Percentiles rank a stretch among this genome's conserved stretches.
Evolutionary conservation across 2,797 vertebrate genomes (phyloP).

Genomic region (Poeciliopsis paucimaculata): DNA sequence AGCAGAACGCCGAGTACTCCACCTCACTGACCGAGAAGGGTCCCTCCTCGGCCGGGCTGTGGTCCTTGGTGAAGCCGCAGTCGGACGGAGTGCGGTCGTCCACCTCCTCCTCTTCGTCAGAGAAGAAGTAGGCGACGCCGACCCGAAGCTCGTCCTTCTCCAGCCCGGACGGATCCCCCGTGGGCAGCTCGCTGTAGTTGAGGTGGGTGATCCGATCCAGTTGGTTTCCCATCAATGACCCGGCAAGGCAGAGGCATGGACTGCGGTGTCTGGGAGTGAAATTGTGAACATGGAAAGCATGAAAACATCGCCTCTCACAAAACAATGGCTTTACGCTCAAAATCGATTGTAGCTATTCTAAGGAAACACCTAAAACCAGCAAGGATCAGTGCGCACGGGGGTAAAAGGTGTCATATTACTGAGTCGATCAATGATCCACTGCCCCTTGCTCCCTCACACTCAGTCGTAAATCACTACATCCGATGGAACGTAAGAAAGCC

Average conservation of each 20-base stretch:
- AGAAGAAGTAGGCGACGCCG: constrained; percentile 99
- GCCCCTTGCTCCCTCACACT: constrained; percentile 38
- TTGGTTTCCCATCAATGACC: constrained; percentile 99
- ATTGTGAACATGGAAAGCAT: constrained; percentile 15
- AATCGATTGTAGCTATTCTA: neutral
- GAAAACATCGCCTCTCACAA: constrained; percentile 28
- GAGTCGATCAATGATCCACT: constrained; percentile 47
- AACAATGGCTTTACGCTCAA: constrained; percentile 15
- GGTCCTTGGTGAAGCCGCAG: constrained; percentile 88
- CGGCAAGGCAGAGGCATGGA: constrained; percentile 89
- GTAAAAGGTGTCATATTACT: neutral
- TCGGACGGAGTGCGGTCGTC: constrained; percentile 94
- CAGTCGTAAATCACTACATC: constrained; percentile 62
- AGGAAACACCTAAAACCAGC: neutral
- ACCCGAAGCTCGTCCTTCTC: constrained; percentile 99
- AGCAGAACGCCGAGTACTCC: constrained; percentile 95
- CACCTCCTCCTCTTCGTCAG: constrained; percentile 99
- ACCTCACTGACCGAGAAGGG: constrained; percentile 91
- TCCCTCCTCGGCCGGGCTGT: constrained; percentile 83
- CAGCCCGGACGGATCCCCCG: constrained; percentile 97
- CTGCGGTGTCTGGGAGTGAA: constrained; percentile 81
- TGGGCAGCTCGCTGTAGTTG: constrained; percentile 99
- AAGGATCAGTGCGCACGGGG: neutral
- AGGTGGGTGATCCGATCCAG: constrained; percentile 99
- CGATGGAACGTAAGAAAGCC: constrained; percentile 16